These are phyloP conservation scores for Chydorus sphaericus DNA, from an alignment of 2,888 invertebrate species.

Conservation along the genomic window DNA sequence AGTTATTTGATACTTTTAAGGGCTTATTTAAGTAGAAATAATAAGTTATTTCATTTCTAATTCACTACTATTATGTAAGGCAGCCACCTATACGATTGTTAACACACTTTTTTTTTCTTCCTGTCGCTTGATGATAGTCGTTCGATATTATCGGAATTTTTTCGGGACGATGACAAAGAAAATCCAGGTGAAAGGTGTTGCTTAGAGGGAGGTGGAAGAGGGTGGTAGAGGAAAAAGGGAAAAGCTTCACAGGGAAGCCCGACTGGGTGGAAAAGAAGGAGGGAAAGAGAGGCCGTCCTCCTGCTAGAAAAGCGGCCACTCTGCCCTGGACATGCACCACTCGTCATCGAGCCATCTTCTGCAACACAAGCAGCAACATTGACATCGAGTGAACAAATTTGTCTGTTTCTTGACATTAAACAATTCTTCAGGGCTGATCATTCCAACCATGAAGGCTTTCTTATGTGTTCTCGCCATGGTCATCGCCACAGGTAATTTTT, in stretches of 20 bases:
- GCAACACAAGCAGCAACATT: not conserved
- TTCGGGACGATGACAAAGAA: no score
- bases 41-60: no score
- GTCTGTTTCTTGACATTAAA: not conserved
- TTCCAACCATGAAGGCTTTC: conserved; percentile 5
- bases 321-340: not conserved
- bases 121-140: no score
- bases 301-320: not conserved
- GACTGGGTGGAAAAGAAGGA: not conserved
- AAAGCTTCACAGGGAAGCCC: not conserved
- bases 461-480: conserved; percentile 6
- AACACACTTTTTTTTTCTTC: no score
- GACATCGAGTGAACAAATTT: not conserved
- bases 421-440: not conserved
- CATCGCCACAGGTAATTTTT: not conserved
- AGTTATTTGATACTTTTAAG: no score
- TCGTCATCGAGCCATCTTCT: not conserved
- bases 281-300: not conserved
- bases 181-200: no score
- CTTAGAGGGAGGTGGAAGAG: no score
- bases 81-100: no score
- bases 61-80: no score
- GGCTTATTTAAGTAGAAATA: no score
- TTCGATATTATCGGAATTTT: no score
- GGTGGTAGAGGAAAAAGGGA: not conserved